A percentile compares a stretch with the other conserved stretches of the same genome.
Conservation (phyloP, 2,797 vertebrate genomes). For the Enteromius radiatus region DNA sequence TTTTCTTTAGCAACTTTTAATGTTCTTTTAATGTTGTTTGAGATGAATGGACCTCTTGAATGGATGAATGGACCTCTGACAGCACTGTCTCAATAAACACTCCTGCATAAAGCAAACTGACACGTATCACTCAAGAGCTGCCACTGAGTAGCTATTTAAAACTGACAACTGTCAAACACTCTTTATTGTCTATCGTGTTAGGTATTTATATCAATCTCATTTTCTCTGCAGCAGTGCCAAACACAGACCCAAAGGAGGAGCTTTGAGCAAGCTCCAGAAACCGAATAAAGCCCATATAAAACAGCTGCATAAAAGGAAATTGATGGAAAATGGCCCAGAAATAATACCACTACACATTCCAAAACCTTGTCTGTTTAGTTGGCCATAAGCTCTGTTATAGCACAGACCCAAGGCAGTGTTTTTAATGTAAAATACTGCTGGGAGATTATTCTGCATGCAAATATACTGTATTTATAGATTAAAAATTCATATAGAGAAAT, state of each 20-base stretch:
- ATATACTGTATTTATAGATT: not conserved
- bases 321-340: not conserved
- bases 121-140: constrained; percentile 3
- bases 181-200: constrained; percentile 9
- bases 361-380: no score
- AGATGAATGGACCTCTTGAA: no score
- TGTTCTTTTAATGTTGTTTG: not conserved
- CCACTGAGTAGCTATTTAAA: not conserved
- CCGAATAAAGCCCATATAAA: not conserved
- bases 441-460: not conserved
- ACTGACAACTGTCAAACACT: not conserved
- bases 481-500: not conserved
- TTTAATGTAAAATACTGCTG: not conserved
- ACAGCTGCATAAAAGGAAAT: not conserved
- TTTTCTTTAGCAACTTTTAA: not conserved
- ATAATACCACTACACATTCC: not conserved
- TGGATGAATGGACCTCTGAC: not conserved
- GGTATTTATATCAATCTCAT: constrained; percentile 19
- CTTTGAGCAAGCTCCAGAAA: constrained; percentile 8
- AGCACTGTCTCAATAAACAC: not conserved
- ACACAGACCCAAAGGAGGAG: not conserved
- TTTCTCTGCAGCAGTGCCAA: constrained; percentile 21
- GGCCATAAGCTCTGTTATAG: not conserved
- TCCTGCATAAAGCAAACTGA: not conserved
- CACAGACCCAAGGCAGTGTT: constrained; percentile 5